Evolutionary conservation across 1,140 invertebrate genomes (phyloP).

Genomic region (Drosophila arawakana): DNA sequence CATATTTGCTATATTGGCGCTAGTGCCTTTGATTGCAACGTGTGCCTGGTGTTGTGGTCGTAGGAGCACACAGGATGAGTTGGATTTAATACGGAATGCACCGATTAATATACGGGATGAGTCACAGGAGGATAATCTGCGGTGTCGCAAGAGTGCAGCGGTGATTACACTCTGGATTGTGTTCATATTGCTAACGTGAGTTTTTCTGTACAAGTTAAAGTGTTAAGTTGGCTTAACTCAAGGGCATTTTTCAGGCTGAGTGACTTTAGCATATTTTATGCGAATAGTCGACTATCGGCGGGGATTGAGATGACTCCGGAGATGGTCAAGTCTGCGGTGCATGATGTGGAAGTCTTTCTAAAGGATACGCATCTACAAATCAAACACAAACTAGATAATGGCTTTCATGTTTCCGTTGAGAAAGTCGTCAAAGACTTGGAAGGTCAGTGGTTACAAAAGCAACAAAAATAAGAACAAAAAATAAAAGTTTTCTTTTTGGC

Average conservation of each 20-base stretch:
- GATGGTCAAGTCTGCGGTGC: conserved; percentile 86
- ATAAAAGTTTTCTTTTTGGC: conserved; percentile 51
- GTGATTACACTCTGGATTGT: conserved; percentile 83
- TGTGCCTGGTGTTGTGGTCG: conserved; percentile 80
- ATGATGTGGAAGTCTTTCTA: conserved; percentile 87
- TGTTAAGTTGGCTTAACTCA: conserved; percentile 2
- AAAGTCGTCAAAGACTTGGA: conserved; percentile 87
- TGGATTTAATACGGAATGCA: conserved; percentile 65
- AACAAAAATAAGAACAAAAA: conserved; percentile 8
- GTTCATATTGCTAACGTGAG: conserved; percentile 85
- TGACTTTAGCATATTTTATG: conserved; percentile 86
- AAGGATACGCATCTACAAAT: conserved; percentile 87
- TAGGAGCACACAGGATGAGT: conserved; percentile 61
- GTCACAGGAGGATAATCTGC: conserved; percentile 65
- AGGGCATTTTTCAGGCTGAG: conserved; percentile 65
- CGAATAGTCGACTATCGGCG: conserved; percentile 86
- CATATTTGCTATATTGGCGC: conserved; percentile 79
- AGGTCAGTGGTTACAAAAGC: conserved; percentile 84
- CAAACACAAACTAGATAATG: conserved; percentile 86
- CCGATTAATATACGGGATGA: conserved; percentile 75
- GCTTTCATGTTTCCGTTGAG: conserved; percentile 87
- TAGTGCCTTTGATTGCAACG: conserved; percentile 78
- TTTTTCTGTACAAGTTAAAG: conserved; percentile 13
- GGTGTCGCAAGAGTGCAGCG: conserved; percentile 78
- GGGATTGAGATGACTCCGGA: conserved; percentile 86